Evolutionary conservation across 2,113 vertebrate species (phyloP).

Genomic region (Rhinogobius similis): DNA sequence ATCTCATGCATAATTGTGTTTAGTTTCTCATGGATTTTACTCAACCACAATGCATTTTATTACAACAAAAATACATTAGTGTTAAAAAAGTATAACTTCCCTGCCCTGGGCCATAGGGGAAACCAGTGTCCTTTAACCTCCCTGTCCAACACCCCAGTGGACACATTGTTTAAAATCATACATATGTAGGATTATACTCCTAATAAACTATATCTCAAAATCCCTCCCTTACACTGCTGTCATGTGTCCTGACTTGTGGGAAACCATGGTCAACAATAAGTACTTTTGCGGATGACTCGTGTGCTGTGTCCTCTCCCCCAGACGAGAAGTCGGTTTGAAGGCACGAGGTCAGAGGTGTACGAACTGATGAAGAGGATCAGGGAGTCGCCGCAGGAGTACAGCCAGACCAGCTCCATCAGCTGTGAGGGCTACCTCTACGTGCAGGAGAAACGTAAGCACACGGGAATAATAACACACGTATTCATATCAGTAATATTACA

Average conservation of each 20-base stretch:
- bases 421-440: conserved; percentile 95
- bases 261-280: background rate
- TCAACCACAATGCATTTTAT: too few relatives aligned
- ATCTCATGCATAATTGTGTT: too few relatives aligned
- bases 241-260: background rate
- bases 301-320: conserved; percentile 56
- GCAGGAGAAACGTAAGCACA: conserved; percentile 91
- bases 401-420: conserved; percentile 88
- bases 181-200: too few relatives aligned
- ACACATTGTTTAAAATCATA: too few relatives aligned
- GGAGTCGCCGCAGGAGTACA: conserved; percentile 88
- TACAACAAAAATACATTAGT: too few relatives aligned
- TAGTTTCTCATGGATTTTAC: too few relatives aligned
- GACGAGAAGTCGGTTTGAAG: conserved; percentile 96
- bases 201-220: background rate
- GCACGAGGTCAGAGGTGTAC: conserved; percentile 89
- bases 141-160: too few relatives aligned
- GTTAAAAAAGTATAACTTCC: too few relatives aligned
- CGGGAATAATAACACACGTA: too few relatives aligned
- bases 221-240: background rate
- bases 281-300: conserved; percentile 29
- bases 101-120: too few relatives aligned
- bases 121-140: too few relatives aligned
- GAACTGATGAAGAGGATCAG: conserved; percentile 95
- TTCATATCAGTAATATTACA: too few relatives aligned